Percentiles rank a stretch among this genome's conserved stretches.
These are phyloP conservation scores for Platyura marginata DNA, from an alignment of 1,140 invertebrate genomes.

Conservation along the genomic window DNA sequence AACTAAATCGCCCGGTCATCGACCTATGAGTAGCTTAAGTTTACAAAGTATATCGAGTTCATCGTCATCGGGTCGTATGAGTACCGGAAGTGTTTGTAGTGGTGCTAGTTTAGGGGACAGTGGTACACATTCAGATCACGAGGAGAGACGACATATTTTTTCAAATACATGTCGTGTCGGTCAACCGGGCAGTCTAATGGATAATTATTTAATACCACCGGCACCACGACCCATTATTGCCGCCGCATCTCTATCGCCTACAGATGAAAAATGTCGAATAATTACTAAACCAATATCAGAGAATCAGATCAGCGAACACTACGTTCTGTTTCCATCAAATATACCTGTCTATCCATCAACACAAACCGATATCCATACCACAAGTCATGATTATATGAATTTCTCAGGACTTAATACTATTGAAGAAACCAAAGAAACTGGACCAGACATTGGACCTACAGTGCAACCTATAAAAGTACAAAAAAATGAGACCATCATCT, in stretches of 20 bases:
- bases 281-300: slow-evolving; percentile 8
- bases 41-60: slow-evolving; percentile 48
- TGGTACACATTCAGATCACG: slow-evolving; percentile 65
- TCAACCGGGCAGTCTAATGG: slow-evolving; percentile 25
- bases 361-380: slow-evolving; percentile 10
- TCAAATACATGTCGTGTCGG: slow-evolving; percentile 23
- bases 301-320: slow-evolving; percentile 11
- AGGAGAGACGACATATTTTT: slow-evolving; percentile 36
- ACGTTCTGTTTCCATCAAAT: slow-evolving; percentile 23
- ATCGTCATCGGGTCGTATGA: slow-evolving; percentile 61
- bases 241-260: slow-evolving; percentile 16
- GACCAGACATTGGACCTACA: slow-evolving; percentile 17
- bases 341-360: slow-evolving; percentile 15
- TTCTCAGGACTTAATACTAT: slow-evolving; percentile 19
- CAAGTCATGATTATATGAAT: slow-evolving; percentile 12
- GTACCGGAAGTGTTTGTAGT: slow-evolving; percentile 51
- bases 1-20: slow-evolving; percentile 17
- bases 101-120: slow-evolving; percentile 62
- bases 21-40: slow-evolving; percentile 54
- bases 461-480: slow-evolving; percentile 21
- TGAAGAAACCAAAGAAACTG: slow-evolving; percentile 19
- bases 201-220: slow-evolving; percentile 36
- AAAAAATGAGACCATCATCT: slow-evolving; percentile 20
- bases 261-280: slow-evolving; percentile 19
- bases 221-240: slow-evolving; percentile 29